Evolutionary conservation across 1,140 invertebrate species (phyloP).

Genomic region (Steinernema feltiae): DNA sequence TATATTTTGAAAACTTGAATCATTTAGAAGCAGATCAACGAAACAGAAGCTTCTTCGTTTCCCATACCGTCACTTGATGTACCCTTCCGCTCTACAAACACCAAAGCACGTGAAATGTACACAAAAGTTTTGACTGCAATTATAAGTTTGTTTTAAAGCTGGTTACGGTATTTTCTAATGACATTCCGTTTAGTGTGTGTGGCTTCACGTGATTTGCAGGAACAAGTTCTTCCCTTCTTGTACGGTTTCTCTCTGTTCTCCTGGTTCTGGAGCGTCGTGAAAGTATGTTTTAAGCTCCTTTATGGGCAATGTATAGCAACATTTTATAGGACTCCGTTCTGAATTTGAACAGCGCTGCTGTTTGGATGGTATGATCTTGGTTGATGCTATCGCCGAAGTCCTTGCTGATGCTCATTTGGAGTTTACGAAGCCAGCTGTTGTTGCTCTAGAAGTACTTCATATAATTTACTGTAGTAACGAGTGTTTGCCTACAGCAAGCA

Average conservation of each 20-base stretch:
- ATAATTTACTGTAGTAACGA: too few species aligned
- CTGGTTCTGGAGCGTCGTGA: too few species aligned
- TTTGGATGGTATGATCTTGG: slow-evolving; percentile 28
- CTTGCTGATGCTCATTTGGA: slow-evolving; percentile 29
- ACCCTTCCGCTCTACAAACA: neutral
- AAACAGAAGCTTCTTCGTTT: slow-evolving; percentile 12
- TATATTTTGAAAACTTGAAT: too few species aligned
- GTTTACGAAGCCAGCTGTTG: slow-evolving; percentile 26
- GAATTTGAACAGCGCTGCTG: too few species aligned
- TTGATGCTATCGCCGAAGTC: slow-evolving; percentile 26
- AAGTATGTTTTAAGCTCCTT: neutral
- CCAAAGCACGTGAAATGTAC: slow-evolving; percentile 18
- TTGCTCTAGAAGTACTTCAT: slow-evolving; percentile 19
- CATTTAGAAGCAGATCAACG: neutral
- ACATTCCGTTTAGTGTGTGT: slow-evolving; percentile 3
- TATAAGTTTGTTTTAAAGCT: slow-evolving; percentile 20
- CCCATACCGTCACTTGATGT: neutral
- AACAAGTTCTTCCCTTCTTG: slow-evolving; percentile 17
- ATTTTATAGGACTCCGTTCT: neutral
- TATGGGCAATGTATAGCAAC: neutral
- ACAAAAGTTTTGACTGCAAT: slow-evolving; percentile 23
- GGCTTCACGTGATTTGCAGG: neutral
- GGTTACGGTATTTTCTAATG: neutral
- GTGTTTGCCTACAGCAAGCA: too few species aligned
- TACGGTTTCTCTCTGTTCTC: slow-evolving; percentile 21